Percentiles rank a stretch among this genome's conserved stretches.
Conservation (phyloP, 2,113 vertebrate genomes). For the Pseudopipra pipra region DNA sequence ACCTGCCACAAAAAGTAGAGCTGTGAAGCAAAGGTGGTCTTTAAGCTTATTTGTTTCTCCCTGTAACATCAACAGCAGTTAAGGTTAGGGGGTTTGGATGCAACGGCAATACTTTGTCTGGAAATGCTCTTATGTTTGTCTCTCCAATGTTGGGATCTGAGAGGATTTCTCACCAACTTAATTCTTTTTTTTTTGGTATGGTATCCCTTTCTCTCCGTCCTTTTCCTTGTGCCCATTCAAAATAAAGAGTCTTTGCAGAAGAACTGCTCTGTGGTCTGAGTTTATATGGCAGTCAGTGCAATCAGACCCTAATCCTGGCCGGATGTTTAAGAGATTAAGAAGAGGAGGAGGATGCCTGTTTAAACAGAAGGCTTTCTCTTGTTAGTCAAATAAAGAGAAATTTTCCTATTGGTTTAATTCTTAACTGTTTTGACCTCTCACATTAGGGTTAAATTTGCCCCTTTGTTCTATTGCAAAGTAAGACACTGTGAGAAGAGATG, state of each 20-base stretch:
- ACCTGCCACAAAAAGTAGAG: background rate
- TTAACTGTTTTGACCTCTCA: conserved; percentile 63
- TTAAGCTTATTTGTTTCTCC: background rate
- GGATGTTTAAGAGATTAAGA: conserved; percentile 65
- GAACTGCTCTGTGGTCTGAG: conserved; percentile 21
- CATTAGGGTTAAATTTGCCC: conserved; percentile 56
- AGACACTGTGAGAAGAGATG: conserved; percentile 47
- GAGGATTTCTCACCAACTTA: background rate
- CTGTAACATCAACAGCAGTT: background rate
- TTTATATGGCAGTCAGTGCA: conserved; percentile 54
- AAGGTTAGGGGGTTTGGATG: background rate
- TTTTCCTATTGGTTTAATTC: conserved; percentile 61
- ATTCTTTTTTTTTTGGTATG: background rate
- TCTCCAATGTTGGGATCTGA: background rate
- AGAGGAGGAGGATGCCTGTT: conserved; percentile 58
- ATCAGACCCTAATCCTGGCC: conserved; percentile 56
- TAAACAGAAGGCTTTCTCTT: conserved; percentile 62
- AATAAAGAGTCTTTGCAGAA: conserved; percentile 31
- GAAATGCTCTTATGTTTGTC: background rate
- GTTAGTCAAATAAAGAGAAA: conserved; percentile 61
- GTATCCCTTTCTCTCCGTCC: background rate
- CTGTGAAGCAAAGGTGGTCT: background rate
- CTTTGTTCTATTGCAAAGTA: conserved; percentile 52
- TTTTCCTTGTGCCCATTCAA: background rate
- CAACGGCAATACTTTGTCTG: background rate